A percentile compares a stretch with the other conserved stretches of the same genome.
These are phyloP conservation scores for Aphidoletes aphidimyza DNA, from an alignment of 2,888 invertebrate genomes.

Conservation along the genomic window DNA sequence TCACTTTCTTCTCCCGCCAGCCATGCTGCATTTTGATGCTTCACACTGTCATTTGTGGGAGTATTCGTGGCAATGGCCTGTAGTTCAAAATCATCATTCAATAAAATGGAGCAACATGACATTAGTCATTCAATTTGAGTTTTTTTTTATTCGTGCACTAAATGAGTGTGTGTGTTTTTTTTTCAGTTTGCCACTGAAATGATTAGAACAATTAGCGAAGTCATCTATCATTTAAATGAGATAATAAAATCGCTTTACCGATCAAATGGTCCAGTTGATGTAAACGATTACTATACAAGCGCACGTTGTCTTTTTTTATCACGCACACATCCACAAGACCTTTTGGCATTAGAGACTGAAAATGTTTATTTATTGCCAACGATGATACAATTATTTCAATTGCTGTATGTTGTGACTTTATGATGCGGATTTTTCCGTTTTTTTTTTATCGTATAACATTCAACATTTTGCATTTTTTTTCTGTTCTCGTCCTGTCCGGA, in stretches of 20 bases:
- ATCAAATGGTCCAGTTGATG: no score
- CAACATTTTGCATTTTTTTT: background rate
- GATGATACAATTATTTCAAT: constrained; percentile 1
- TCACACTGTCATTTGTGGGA: background rate
- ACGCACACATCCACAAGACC: background rate
- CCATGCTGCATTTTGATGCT: background rate
- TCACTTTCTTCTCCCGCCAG: constrained; percentile 29
- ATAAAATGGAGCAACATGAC: background rate
- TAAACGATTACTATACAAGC: no score
- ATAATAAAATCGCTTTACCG: background rate
- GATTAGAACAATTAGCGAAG: constrained; percentile 44
- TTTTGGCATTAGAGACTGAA: background rate
- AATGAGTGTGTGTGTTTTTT: background rate
- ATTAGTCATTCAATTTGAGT: background rate
- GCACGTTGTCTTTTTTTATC: background rate
- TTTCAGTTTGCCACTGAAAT: background rate
- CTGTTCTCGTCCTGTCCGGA: background rate
- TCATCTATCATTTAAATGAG: constrained; percentile 45
- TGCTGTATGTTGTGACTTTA: background rate
- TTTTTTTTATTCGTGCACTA: background rate
- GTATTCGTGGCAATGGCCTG: constrained; percentile 10
- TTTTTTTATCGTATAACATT: background rate
- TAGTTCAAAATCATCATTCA: constrained; percentile 21
- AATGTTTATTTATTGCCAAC: background rate
- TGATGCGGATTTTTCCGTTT: background rate